Conservation (phyloP, 2,113 vertebrate genomes). For the Psilopogon haemacephalus region DNA sequence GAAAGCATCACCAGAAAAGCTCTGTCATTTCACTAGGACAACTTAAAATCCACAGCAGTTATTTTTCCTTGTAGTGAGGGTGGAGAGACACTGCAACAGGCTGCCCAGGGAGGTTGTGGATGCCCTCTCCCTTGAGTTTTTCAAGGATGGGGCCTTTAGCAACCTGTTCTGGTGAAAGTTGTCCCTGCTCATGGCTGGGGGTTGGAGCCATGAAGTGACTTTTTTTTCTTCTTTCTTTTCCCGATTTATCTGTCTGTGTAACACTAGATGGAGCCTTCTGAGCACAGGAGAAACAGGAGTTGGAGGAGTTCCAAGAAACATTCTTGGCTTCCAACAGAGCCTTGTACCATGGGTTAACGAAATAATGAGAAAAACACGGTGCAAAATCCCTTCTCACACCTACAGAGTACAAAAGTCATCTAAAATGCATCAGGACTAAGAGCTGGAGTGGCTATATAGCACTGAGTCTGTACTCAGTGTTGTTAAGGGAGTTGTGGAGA, state of each 20-base stretch:
- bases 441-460: fast-evolving
- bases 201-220: not conserved
- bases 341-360: fast-evolving
- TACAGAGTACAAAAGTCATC: not conserved
- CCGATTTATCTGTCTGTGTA: fast-evolving
- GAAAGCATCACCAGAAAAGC: not conserved
- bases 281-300: not conserved
- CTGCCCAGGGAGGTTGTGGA: too few relatives aligned
- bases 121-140: too few relatives aligned
- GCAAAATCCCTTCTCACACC: not conserved
- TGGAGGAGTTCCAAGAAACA: fast-evolving
- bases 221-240: not conserved
- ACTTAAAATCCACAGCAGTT: not conserved
- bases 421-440: fast-evolving
- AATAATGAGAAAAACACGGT: fast-evolving
- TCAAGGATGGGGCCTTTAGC: too few relatives aligned
- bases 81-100: too few relatives aligned
- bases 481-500: fast-evolving
- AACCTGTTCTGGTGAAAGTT: too few relatives aligned
- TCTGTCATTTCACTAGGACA: not conserved
- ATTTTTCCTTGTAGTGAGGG: too few relatives aligned
- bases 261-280: slow-evolving; percentile 45
- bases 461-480: fast-evolving
- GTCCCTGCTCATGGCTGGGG: too few relatives aligned
- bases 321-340: fast-evolving